Evolutionary conservation across 1,140 invertebrate species (phyloP).

Genomic region (Pristionchus pacificus): DNA sequence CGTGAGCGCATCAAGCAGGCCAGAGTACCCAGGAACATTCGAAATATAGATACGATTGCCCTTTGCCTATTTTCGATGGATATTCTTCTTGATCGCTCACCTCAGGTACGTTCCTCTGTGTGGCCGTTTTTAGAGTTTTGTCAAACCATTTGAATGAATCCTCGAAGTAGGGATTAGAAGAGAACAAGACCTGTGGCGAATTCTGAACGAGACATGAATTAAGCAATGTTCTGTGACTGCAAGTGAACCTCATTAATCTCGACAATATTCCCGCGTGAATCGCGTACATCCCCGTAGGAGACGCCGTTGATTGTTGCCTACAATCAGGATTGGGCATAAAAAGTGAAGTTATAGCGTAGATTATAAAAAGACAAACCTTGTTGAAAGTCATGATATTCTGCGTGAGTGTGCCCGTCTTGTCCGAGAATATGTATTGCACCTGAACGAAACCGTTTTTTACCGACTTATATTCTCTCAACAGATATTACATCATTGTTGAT

Average conservation of each 20-base stretch:
- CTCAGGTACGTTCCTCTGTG: background rate
- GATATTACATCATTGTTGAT: constrained; percentile 70
- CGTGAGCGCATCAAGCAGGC: constrained; percentile 79
- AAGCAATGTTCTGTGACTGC: constrained; percentile 1
- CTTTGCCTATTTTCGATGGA: too few species aligned
- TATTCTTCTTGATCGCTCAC: background rate
- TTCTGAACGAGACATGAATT: constrained; percentile 30
- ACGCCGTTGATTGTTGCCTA: constrained; percentile 83
- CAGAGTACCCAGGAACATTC: too few species aligned
- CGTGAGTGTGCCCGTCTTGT: constrained; percentile 97
- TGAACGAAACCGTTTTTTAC: too few species aligned
- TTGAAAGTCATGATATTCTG: constrained; percentile 99
- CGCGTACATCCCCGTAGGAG: constrained; percentile 87
- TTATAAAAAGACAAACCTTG: constrained; percentile 64
- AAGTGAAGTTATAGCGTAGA: too few species aligned
- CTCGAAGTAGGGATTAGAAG: constrained; percentile 85
- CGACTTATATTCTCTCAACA: too few species aligned
- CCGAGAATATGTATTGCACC: constrained; percentile 98
- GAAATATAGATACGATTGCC: too few species aligned
- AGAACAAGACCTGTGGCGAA: constrained; percentile 74
- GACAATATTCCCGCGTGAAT: constrained; percentile 77
- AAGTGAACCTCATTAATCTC: constrained; percentile 70
- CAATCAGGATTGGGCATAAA: background rate
- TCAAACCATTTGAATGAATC: constrained; percentile 91
- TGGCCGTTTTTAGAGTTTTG: constrained; percentile 59